phyloP scores from a whole-genome alignment of 2,113 vertebrate genomes.

The Rhynchomys soricoides region DNA sequence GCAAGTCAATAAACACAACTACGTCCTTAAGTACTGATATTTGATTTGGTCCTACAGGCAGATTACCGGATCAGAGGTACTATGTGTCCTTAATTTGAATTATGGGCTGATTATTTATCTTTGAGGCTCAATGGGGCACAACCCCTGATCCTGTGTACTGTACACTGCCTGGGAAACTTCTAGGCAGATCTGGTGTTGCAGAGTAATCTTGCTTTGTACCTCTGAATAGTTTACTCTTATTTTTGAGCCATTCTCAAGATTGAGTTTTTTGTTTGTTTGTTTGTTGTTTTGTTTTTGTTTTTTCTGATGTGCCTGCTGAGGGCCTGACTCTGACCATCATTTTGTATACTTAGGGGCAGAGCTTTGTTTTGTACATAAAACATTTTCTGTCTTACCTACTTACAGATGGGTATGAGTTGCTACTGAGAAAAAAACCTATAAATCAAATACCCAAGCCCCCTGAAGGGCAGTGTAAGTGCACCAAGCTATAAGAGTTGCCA shows the following conservation, averaged over 20 bases:
- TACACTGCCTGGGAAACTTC: neutral
- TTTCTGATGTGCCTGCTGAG: neutral
- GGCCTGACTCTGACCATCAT: neutral
- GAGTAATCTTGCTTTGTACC: neutral
- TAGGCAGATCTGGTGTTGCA: neutral
- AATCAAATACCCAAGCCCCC: neutral
- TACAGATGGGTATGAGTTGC: neutral
- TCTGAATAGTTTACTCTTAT: neutral
- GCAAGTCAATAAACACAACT: neutral
- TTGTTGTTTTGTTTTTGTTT: no score
- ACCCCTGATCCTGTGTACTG: neutral
- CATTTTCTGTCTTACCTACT: neutral
- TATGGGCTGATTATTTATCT: neutral
- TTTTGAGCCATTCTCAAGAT: neutral
- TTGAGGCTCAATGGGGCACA: no score
- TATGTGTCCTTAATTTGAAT: neutral
- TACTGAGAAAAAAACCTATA: neutral
- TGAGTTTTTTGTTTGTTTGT: no score
- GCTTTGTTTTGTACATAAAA: neutral
- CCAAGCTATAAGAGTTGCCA: neutral
- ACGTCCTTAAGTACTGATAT: no score
- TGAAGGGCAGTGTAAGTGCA: neutral
- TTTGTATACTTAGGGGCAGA: neutral
- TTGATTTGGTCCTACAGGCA: neutral
- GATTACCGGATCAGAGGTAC: neutral